phyloP scores from a whole-genome alignment of 2,888 invertebrate genomes.

The Caradrina clavipalpis region DNA sequence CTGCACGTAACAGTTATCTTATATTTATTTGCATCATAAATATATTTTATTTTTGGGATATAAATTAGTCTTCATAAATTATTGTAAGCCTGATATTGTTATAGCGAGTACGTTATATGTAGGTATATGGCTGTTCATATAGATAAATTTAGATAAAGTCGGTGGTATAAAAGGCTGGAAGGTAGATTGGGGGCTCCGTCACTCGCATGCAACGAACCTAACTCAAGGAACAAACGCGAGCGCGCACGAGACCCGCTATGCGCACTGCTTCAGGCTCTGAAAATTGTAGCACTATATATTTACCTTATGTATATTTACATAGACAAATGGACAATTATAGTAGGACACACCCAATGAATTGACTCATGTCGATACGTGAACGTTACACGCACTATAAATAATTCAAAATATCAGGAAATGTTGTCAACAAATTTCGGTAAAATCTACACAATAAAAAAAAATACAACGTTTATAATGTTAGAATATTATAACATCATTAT shows the following conservation, averaged over 20 bases:
- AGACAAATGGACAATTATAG: background rate
- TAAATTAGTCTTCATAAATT: slow-evolving; percentile 39
- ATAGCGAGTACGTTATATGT: slow-evolving; percentile 31
- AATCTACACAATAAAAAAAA: slow-evolving; percentile 7
- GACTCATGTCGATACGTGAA: no score
- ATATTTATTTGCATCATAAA: slow-evolving; percentile 26
- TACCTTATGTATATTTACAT: slow-evolving; percentile 30
- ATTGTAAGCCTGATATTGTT: slow-evolving; percentile 45
- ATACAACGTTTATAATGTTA: slow-evolving; percentile 5
- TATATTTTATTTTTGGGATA: slow-evolving; percentile 20
- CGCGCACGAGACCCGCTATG: slow-evolving; percentile 76
- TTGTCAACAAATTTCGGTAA: background rate
- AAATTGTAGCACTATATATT: slow-evolving; percentile 62
- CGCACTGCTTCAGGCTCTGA: slow-evolving; percentile 79
- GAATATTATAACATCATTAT: slow-evolving; percentile 8
- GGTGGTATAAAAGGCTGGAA: slow-evolving; percentile 31
- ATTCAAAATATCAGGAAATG: background rate
- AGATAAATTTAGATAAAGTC: slow-evolving; percentile 30
- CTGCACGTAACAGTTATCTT: slow-evolving; percentile 30
- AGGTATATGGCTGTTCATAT: slow-evolving; percentile 49
- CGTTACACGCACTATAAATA: background rate
- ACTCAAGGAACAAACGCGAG: slow-evolving; percentile 85
- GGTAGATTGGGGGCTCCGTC: slow-evolving; percentile 39
- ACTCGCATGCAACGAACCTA: slow-evolving; percentile 88
- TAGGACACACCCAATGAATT: background rate